Conservation (phyloP, 2,113 vertebrate genomes). For the Amphilophus citrinellus region DNA sequence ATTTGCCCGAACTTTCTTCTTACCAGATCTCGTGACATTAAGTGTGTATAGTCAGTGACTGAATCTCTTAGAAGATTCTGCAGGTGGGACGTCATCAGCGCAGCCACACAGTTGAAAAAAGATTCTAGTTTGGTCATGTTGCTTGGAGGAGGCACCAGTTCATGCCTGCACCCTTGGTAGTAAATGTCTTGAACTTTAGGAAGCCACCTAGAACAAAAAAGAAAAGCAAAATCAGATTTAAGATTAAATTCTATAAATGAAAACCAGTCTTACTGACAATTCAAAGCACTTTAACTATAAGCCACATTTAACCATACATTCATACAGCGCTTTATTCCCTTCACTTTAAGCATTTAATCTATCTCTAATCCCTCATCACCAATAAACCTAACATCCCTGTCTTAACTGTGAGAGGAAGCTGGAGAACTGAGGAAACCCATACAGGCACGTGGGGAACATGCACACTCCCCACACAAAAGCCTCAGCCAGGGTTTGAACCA, state of each 20-base stretch:
- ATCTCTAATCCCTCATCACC: too few species aligned
- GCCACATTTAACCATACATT: neutral
- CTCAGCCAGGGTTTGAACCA: neutral
- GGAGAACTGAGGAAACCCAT: neutral
- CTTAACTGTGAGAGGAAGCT: neutral
- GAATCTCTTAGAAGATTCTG: conserved; percentile 86
- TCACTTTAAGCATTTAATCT: neutral
- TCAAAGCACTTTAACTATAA: neutral
- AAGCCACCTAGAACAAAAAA: conserved; percentile 84
- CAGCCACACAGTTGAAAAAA: conserved; percentile 86
- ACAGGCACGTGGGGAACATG: neutral
- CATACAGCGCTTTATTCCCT: neutral
- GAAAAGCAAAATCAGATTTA: conserved; percentile 14
- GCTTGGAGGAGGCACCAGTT: conserved; percentile 78
- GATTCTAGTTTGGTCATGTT: conserved; percentile 80
- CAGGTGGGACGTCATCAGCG: conserved; percentile 88
- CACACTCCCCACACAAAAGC: neutral
- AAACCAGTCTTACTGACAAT: neutral
- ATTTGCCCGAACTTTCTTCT: conserved; percentile 22
- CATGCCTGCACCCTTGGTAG: conserved; percentile 81
- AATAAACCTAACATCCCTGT: neutral
- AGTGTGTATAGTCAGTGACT: conserved; percentile 85
- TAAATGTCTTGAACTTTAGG: conserved; percentile 87
- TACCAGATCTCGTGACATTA: conserved; percentile 85
- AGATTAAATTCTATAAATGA: neutral